Conservation (phyloP, 2,113 vertebrate genomes). For the Tetrao urogallus region DNA sequence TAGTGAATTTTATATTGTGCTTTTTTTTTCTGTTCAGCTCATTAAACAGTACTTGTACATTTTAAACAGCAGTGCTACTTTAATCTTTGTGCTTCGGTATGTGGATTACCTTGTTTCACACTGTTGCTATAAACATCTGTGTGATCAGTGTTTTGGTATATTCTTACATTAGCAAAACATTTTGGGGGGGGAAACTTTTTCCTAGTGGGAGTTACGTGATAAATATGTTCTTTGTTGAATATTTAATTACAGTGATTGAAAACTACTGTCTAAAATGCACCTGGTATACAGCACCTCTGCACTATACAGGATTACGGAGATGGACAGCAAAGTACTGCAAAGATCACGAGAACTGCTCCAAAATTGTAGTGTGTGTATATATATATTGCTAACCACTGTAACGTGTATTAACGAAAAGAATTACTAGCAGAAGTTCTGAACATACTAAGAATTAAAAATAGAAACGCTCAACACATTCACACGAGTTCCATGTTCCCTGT, state of each 20-base stretch:
- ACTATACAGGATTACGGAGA: not conserved
- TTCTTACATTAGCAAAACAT: constrained; percentile 60
- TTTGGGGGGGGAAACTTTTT: not conserved
- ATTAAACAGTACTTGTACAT: constrained; percentile 59
- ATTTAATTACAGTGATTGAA: constrained; percentile 50
- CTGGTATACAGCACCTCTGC: constrained; percentile 22
- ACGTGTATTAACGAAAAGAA: constrained; percentile 23
- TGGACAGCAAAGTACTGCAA: not conserved
- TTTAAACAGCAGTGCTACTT: constrained; percentile 68
- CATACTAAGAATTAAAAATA: not conserved
- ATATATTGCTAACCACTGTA: constrained; percentile 35
- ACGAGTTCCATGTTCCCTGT: constrained; percentile 61
- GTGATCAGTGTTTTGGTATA: constrained; percentile 60
- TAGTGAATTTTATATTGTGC: constrained; percentile 71
- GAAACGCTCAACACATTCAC: constrained; percentile 34
- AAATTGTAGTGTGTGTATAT: not conserved
- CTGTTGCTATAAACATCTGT: constrained; percentile 69
- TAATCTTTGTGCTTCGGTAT: constrained; percentile 62
- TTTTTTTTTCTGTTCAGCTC: constrained; percentile 52
- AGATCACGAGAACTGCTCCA: not conserved
- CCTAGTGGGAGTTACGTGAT: constrained; percentile 62
- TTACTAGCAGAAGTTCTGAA: constrained; percentile 15
- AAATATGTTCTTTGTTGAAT: constrained; percentile 33
- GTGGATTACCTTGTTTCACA: constrained; percentile 69
- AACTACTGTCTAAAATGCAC: constrained; percentile 60